Evolutionary conservation across 2,797 vertebrate species (phyloP), one percentile per base, ranked within the genome.

Genomic region (Ateles fusciceps): DNA sequence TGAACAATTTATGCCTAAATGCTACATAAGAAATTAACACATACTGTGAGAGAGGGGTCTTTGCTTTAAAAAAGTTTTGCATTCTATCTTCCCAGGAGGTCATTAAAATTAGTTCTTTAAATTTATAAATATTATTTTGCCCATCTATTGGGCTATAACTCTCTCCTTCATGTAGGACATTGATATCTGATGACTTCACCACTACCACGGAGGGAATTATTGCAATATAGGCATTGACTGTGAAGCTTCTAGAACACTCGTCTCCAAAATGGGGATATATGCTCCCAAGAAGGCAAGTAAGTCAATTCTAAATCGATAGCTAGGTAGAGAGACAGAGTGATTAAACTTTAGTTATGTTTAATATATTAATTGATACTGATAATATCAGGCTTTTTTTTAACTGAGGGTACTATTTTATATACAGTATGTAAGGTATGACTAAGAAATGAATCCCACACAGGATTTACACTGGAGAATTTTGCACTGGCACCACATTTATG

Each of bases 1-100:
- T 83, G 42, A 93, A 81, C 14, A 94, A 59, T 91, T 52, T 89
- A 85, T 85, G 36, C 64, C 89, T 96, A 75, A 74, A 50, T 76
- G 15, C n/a, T 48, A 8, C 78, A 50, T 44, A 90, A 81, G 74
- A 94, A 78, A 85, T 71, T 74, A 52, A 48, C 39, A 83, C 80
- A 83, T 89, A 79, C 24, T 57, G 11, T 80, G n/a, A 50, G 48
- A 46, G 48, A 80, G n/a, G 24, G 39, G n/a, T 89, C 33, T 50
- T 68, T 81, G 17, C 17, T 64, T 79, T 92, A 85, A 79, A 50
- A 48, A 91, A 91, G 14, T 46, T 64, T 44, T 91, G 57, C 36
- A 50, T 92, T 91, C 19, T 74, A n/a, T 55, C 42, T 85, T 92
- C 72, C 84, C 21, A 84, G 24, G 11, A 89, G 15, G 52, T 68